phyloP scores from a whole-genome alignment of 2,797 vertebrate genomes.

The Myotis planiceps region DNA sequence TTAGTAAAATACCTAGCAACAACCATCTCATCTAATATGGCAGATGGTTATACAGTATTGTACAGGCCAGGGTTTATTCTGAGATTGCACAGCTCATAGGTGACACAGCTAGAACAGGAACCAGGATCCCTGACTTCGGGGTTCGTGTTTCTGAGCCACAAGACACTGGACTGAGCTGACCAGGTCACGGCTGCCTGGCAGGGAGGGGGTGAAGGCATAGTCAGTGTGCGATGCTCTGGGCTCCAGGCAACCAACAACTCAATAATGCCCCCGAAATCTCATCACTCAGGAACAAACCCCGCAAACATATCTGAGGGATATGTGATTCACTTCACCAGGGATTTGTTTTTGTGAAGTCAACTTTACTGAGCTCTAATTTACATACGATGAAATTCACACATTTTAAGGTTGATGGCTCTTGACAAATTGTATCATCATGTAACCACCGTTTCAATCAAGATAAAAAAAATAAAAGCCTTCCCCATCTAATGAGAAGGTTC shows the following conservation, averaged over 20 bases:
- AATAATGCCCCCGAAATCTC: neutral
- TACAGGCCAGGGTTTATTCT: neutral
- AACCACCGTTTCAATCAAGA: conserved; percentile 30
- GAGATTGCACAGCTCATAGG: neutral
- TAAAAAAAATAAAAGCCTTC: neutral
- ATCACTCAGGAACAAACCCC: neutral
- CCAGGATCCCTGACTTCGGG: neutral
- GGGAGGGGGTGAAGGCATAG: neutral
- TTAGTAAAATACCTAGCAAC: neutral
- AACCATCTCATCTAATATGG: neutral
- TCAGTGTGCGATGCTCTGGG: neutral
- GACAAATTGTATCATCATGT: conserved; percentile 6
- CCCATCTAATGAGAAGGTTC: neutral
- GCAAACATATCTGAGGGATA: neutral
- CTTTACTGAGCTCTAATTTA: conserved; percentile 50
- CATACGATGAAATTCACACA: conserved; percentile 36
- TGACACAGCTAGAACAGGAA: neutral
- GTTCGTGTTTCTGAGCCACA: neutral
- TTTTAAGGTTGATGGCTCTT: conserved; percentile 48
- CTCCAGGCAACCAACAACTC: neutral
- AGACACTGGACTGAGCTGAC: neutral
- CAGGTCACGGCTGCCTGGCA: neutral
- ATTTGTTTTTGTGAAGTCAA: conserved; percentile 30
- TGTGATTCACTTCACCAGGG: conserved; percentile 18
- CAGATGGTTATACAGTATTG: neutral